Evolutionary conservation across 2,113 vertebrate genomes (phyloP).

Genomic region (Zapornia atra): DNA sequence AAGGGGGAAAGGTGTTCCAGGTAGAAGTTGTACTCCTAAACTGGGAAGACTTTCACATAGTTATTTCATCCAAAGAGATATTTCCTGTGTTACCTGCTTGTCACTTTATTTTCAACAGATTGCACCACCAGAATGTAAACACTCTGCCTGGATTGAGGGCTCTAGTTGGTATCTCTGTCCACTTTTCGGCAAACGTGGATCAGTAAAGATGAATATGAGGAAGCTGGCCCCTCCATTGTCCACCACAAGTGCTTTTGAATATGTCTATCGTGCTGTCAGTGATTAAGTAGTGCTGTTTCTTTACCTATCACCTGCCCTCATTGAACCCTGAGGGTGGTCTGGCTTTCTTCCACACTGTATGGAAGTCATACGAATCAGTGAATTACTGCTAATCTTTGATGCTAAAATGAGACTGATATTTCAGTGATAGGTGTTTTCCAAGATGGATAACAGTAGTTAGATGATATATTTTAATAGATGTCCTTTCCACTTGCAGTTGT

Average conservation of each 20-base stretch:
- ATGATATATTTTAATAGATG: neutral
- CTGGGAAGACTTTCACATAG: neutral
- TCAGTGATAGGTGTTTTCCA: neutral
- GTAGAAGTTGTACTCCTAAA: neutral
- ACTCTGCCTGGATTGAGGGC: constrained; percentile 36
- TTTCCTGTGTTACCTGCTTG: neutral
- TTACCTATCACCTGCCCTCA: neutral
- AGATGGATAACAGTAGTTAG: neutral
- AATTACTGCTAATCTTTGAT: neutral
- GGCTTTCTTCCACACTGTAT: neutral
- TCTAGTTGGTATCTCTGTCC: neutral
- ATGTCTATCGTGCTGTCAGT: neutral
- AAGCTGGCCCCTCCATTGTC: constrained; percentile 40
- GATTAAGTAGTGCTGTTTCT: neutral
- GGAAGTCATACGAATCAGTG: neutral
- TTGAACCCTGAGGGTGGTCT: neutral
- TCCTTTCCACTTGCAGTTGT: neutral
- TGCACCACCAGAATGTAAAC: constrained; percentile 55
- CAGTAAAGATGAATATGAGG: constrained; percentile 42
- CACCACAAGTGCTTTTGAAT: constrained; percentile 43
- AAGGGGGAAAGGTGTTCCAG: neutral
- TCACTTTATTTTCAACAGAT: neutral
- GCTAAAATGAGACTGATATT: neutral
- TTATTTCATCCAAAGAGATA: neutral
- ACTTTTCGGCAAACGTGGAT: constrained; percentile 57